Percentiles rank a stretch among this genome's conserved stretches.
Conservation (phyloP, 2,888 invertebrate genomes). For the Panzeria rudis region DNA sequence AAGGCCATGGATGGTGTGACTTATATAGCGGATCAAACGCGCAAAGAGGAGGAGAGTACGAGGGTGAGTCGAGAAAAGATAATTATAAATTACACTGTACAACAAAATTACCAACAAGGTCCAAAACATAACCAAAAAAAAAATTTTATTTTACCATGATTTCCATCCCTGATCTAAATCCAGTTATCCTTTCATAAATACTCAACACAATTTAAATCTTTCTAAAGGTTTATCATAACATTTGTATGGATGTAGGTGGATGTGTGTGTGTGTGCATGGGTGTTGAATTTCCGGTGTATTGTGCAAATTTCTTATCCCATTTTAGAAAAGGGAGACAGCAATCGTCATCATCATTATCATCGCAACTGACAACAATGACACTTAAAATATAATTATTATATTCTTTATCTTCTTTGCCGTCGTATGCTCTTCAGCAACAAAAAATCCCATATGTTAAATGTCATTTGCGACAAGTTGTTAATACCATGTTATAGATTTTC, state of each 20-base stretch:
- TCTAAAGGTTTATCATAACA: neutral
- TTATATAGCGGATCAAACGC: conserved; percentile 96
- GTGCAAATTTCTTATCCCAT: conserved; percentile 9
- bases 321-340: conserved; percentile 33
- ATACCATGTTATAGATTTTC: conserved; percentile 67
- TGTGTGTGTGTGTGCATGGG: neutral
- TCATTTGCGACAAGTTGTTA: conserved; percentile 69
- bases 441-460: conserved; percentile 66
- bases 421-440: conserved; percentile 17
- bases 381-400: conserved; percentile 32
- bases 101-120: neutral
- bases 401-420: neutral
- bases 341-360: conserved; percentile 33
- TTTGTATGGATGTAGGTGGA: neutral
- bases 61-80: conserved; percentile 86
- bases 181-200: neutral
- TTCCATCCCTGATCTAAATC: neutral
- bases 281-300: neutral
- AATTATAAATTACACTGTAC: neutral
- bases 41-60: conserved; percentile 95
- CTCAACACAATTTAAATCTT: neutral
- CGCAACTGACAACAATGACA: conserved; percentile 24
- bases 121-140: no score
- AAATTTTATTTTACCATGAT: no score
- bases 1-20: conserved; percentile 96